phyloP scores from a whole-genome alignment of 2,888 invertebrate genomes.

The Lycocerus yunnanus region DNA sequence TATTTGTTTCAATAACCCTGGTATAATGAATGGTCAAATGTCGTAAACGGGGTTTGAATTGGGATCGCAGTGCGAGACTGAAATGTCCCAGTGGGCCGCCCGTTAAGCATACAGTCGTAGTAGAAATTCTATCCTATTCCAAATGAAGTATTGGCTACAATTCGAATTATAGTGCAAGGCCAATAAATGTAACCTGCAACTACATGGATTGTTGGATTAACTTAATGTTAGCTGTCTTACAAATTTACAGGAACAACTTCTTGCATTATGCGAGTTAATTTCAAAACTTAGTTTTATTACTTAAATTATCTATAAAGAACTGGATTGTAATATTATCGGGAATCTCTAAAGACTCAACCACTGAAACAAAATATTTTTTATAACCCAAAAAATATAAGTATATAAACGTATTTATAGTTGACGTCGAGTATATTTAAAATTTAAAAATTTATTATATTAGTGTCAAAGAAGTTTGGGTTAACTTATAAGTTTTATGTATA shows the following conservation, averaged over 20 bases:
- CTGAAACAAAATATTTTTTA: too few relatives aligned
- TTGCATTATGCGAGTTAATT: background rate
- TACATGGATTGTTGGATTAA: constrained; percentile 37
- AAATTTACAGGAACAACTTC: background rate
- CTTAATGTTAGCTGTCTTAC: constrained; percentile 40
- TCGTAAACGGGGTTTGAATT: constrained; percentile 48
- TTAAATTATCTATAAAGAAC: too few relatives aligned
- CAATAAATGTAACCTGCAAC: constrained; percentile 32
- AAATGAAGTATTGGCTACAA: constrained; percentile 44
- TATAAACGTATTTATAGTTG: too few relatives aligned
- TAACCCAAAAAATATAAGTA: too few relatives aligned
- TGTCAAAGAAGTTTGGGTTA: background rate
- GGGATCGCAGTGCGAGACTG: constrained; percentile 52
- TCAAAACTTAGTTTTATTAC: background rate
- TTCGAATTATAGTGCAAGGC: constrained; percentile 39
- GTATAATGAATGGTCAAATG: constrained; percentile 52
- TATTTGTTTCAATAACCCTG: constrained; percentile 45
- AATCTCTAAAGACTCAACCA: too few relatives aligned
- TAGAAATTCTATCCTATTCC: constrained; percentile 44
- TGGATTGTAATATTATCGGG: too few relatives aligned
- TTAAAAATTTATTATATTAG: background rate
- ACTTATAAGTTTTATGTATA: background rate
- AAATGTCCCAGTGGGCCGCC: constrained; percentile 50
- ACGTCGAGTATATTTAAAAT: background rate
- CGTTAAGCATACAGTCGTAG: constrained; percentile 44